phyloP scores from a whole-genome alignment of 2,113 vertebrate genomes.

The Bambusicola thoracicus region DNA sequence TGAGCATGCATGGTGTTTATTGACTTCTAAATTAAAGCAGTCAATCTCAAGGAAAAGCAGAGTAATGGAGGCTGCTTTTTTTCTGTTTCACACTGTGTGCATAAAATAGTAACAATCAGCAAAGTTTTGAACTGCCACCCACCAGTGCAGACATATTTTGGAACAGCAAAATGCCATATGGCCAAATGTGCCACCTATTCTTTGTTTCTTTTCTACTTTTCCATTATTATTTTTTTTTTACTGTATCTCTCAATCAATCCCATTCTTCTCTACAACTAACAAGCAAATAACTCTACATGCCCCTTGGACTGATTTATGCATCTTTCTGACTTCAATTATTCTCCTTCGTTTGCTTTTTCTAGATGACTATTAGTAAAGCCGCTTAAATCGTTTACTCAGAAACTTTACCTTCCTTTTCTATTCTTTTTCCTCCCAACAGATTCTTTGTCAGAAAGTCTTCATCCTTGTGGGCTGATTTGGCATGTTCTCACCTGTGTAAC shows the following conservation, averaged over 20 bases:
- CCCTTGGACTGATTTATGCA: slow-evolving; percentile 28
- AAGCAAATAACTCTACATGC: neutral
- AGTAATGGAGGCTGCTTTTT: neutral
- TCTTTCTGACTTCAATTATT: neutral
- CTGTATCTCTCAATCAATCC: neutral
- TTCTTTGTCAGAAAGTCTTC: neutral
- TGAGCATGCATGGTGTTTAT: slow-evolving; percentile 60
- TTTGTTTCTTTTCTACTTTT: neutral
- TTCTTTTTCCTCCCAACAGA: neutral
- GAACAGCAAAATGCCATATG: neutral
- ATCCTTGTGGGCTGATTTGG: neutral
- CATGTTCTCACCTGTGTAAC: neutral
- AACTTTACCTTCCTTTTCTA: neutral
- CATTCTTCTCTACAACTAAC: neutral
- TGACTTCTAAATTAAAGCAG: slow-evolving; percentile 68
- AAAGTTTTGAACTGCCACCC: neutral
- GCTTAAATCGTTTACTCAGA: neutral
- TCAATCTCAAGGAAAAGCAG: slow-evolving; percentile 37
- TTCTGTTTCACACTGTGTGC: neutral
- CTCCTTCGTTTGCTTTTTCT: slow-evolving; percentile 14
- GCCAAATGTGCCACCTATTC: neutral
- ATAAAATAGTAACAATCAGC: slow-evolving; percentile 33
- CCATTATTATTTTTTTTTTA: neutral
- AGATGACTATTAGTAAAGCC: slow-evolving; percentile 32
- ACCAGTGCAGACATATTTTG: neutral